phyloP scores from a whole-genome alignment of 2,888 invertebrate genomes.

The Caenorhabditis sp. region DNA sequence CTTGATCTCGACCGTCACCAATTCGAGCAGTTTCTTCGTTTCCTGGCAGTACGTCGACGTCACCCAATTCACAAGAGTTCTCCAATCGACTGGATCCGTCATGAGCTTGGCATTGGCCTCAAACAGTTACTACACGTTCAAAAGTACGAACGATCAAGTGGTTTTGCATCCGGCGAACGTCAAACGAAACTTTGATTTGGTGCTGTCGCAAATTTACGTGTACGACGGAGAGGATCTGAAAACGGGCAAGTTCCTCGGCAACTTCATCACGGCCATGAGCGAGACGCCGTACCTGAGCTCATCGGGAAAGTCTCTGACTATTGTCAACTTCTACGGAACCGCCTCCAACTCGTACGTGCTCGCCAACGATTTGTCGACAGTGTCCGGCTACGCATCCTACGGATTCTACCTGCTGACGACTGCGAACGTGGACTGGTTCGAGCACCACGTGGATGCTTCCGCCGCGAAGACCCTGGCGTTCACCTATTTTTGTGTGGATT shows the following conservation, averaged over 20 bases:
- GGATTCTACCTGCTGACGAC: neutral
- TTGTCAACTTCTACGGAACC: slow-evolving; percentile 25
- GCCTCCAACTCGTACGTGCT: slow-evolving; percentile 8
- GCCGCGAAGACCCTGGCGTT: neutral
- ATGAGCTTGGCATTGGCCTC: slow-evolving; percentile 5
- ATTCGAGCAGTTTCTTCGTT: slow-evolving; percentile 10
- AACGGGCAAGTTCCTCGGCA: slow-evolving; percentile 3
- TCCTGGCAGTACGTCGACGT: slow-evolving; percentile 21
- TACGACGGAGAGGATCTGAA: slow-evolving; percentile 33
- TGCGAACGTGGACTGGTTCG: neutral
- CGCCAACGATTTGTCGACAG: slow-evolving; percentile 20
- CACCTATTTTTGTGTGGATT: slow-evolving; percentile 14
- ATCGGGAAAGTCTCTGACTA: slow-evolving; percentile 15
- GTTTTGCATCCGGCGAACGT: slow-evolving; percentile 10
- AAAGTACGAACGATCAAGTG: neutral
- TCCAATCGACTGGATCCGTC: slow-evolving; percentile 6
- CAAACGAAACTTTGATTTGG: slow-evolving; percentile 1
- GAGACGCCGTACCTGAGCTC: neutral
- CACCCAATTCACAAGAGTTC: neutral
- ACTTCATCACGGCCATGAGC: neutral
- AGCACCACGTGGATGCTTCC: neutral
- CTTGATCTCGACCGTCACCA: neutral
- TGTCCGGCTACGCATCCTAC: neutral
- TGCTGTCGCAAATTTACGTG: slow-evolving; percentile 1
- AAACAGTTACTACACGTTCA: slow-evolving; percentile 14